Percentiles rank a stretch among this genome's conserved stretches.
These are phyloP conservation scores for Trichosurus vulpecula DNA, from an alignment of 2,797 vertebrate genomes.

Conservation along the genomic window DNA sequence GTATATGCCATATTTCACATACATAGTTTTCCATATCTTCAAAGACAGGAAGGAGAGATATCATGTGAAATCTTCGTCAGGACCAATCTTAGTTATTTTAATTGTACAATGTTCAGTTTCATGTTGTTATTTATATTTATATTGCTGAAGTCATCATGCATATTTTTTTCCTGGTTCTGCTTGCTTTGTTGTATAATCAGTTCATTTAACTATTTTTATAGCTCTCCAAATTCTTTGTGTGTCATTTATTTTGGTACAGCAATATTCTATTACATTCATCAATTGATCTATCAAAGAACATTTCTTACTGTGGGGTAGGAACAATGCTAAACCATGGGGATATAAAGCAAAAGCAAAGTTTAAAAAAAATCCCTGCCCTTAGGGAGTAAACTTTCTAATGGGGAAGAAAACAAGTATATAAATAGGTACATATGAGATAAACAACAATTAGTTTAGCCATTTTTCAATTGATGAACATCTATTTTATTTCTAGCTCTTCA, in stretches of 20 bases:
- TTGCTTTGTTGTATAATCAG: not conserved
- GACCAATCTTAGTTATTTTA: not conserved
- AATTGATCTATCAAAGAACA: constrained; percentile 38
- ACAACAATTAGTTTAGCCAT: not conserved
- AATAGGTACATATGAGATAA: not conserved
- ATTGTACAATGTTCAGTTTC: not conserved
- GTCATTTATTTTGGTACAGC: not conserved
- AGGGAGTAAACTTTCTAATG: not conserved
- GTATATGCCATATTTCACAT: not conserved
- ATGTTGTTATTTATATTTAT: not conserved
- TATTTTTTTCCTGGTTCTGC: not conserved
- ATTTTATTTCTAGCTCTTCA: not conserved
- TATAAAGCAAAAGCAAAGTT: not conserved
- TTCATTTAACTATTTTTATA: not conserved
- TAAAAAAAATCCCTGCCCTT: not conserved
- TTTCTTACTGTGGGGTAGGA: constrained; percentile 33
- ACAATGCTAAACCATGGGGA: not conserved
- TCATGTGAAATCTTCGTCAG: not conserved
- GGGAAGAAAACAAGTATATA: not conserved
- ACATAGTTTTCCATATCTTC: not conserved
- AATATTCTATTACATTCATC: not conserved
- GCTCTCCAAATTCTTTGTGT: not conserved
- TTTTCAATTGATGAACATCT: not conserved
- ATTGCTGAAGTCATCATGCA: not conserved
- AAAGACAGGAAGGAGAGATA: not conserved